Evolutionary conservation across 2,797 vertebrate species (phyloP).

Genomic region (Australoheros facetus): DNA sequence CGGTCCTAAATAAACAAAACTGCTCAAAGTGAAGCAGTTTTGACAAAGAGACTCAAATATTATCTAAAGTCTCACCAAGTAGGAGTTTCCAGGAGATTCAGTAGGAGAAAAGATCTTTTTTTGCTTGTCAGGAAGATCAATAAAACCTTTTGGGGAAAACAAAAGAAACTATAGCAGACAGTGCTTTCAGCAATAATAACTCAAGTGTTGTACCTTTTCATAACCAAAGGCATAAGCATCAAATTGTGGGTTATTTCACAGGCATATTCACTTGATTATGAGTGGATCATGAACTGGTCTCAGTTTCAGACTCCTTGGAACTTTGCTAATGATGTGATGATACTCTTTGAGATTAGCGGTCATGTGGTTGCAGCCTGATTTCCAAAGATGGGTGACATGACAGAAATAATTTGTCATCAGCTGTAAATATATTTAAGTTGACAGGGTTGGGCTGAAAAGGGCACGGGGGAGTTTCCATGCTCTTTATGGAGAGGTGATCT

Average conservation of each 20-base stretch:
- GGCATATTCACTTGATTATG: neutral
- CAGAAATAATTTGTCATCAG: neutral
- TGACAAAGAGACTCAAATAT: neutral
- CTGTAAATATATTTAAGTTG: neutral
- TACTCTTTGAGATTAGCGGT: neutral
- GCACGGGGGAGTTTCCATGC: neutral
- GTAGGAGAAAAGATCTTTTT: neutral
- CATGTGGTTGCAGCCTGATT: neutral
- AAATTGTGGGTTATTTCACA: neutral
- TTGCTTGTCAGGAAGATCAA: neutral
- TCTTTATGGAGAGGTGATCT: neutral
- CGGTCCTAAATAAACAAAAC: neutral
- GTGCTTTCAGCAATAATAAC: neutral
- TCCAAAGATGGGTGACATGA: neutral
- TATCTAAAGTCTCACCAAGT: fast-evolving
- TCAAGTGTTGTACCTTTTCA: neutral
- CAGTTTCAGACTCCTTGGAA: neutral
- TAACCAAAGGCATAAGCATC: neutral
- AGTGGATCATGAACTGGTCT: neutral
- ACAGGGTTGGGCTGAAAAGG: neutral
- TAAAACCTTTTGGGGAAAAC: neutral
- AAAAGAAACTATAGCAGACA: neutral
- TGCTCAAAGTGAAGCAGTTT: neutral
- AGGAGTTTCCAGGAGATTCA: neutral
- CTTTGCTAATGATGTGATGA: neutral